These are phyloP conservation scores for roundworm (Caenorhabditis elegans) DNA, from an alignment of 1,140 invertebrate genomes.

Conservation along the genomic window WBcel235 BX284605.5:11740001-11740500, in stretches of 20 bases:
- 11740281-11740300: slow-evolving; percentile 11
- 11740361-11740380: slow-evolving; percentile 16
- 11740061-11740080: slow-evolving; percentile 23
- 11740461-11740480: no score
- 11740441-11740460: no score
- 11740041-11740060: neutral
- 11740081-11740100: slow-evolving; percentile 9
- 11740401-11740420: no score
- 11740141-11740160: neutral
- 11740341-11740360: slow-evolving; percentile 18
- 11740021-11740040: neutral
- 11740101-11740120: slow-evolving; percentile 8
- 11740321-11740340: slow-evolving; percentile 21
- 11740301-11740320: neutral
- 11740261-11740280: neutral
- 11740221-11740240: slow-evolving; percentile 14
- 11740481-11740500: no score
- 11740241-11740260: slow-evolving; percentile 15
- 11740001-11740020: slow-evolving; percentile 23
- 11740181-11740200: neutral
- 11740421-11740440: no score
- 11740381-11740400: neutral
- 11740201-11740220: neutral
- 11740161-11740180: slow-evolving; percentile 5
- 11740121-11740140: neutral